Evolutionary conservation across 1,140 invertebrate species (phyloP), one percentile per base, ranked within the genome.

Genomic region (Atta colombica): DNA sequence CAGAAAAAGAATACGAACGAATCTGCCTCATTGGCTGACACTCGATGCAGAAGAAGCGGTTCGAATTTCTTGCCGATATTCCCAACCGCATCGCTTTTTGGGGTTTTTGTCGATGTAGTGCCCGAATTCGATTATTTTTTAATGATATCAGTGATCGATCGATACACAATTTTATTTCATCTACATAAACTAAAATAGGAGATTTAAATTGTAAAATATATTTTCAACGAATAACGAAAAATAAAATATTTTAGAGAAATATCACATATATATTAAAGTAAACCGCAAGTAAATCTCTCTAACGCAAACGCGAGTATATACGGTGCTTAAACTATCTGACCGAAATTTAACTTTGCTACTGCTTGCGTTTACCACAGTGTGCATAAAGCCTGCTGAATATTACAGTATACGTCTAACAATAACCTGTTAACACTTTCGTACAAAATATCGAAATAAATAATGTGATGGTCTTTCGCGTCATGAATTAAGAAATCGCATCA

Each of bases 1-100:
- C 49, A 68, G 66, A 78, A 88, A 72, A 88, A 87, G 18, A 65
- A 7, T 35, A 68, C 14, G 66, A 63, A 86, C 61, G 71, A 85
- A 77, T 89, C 78, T 80, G 71, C 86, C 88, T 91, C 91, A 87
- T 92, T 92, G 91, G 85, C 68, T 84, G 66, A 53, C 77, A 88
- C 58, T 68, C 75, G 69, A 78, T 58, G 84, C 21, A 80, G 72
- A 88, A 86, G 66, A 91, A 88, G 77, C 77, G 45, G 58, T 80
- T 88, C 90, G 81, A 91, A 84, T 91, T 92, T 92, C 90, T 78
- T 39, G 39, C 45, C 60, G 71, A 86, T 69, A 69, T 61, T 86
- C 86, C 78, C 89, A 51, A 77, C 51, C 74, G 61, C n/a, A 49
- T 25, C 18, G 21, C 35, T 39, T 78, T 65, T 77, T 58, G 35